A percentile compares a stretch with the other conserved stretches of the same genome.
These are phyloP conservation scores for Austrolebias charrua DNA, from an alignment of 2,797 vertebrate genomes.

Conservation along the genomic window DNA sequence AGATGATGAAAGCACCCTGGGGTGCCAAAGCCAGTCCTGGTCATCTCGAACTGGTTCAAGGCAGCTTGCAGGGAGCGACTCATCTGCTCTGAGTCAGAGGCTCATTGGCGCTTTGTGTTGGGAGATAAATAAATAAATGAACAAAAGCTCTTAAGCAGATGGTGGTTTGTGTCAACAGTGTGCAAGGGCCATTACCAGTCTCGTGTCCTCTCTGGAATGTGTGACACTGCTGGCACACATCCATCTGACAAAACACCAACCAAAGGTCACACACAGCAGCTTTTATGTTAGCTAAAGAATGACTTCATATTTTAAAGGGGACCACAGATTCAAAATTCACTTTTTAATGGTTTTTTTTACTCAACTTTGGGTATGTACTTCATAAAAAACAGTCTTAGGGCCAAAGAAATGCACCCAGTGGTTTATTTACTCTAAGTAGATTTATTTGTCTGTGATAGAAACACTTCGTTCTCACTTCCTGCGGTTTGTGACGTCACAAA, in stretches of 20 bases:
- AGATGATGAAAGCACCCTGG: slow-evolving; percentile 14
- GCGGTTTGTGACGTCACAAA: too few species aligned
- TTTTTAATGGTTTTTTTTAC: too few species aligned
- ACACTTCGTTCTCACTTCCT: too few species aligned
- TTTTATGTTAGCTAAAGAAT: too few species aligned
- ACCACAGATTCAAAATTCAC: too few species aligned
- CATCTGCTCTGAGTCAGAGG: slow-evolving; percentile 25
- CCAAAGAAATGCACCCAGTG: too few species aligned
- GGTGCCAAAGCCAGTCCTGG: slow-evolving; percentile 37
- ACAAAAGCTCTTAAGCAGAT: slow-evolving; percentile 23
- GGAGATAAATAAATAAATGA: not conserved
- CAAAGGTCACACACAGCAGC: too few species aligned
- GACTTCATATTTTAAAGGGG: too few species aligned
- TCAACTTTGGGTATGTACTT: too few species aligned
- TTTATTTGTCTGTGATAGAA: too few species aligned
- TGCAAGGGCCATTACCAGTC: slow-evolving; percentile 18
- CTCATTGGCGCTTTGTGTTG: not conserved
- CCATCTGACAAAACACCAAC: slow-evolving; percentile 2
- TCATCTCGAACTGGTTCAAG: slow-evolving; percentile 45
- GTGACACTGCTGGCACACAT: slow-evolving; percentile 6
- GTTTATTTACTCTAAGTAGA: too few species aligned
- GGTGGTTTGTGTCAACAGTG: slow-evolving; percentile 57
- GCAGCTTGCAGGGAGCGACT: slow-evolving; percentile 25
- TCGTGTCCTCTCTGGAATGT: slow-evolving; percentile 21
- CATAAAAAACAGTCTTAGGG: too few species aligned